These are phyloP conservation scores for Rotaria socialis DNA, from an alignment of 2,888 invertebrate species.

Conservation along the genomic window DNA sequence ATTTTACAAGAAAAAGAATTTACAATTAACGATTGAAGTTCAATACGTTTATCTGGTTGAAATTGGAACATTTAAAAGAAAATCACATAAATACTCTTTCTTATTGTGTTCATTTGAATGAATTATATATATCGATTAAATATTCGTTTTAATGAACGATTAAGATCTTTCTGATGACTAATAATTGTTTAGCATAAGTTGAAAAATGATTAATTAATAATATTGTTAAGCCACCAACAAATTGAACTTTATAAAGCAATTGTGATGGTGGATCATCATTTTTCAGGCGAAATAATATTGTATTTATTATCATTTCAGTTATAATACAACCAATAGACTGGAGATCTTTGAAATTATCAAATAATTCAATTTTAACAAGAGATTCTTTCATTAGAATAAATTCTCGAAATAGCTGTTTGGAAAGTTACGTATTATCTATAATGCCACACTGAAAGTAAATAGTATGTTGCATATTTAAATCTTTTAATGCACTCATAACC, in stretches of 20 bases:
- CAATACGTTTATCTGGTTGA: not conserved
- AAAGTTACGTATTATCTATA: no score
- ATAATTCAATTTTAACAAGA: no score
- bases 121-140: not conserved
- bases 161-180: not conserved
- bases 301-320: conserved; percentile 19
- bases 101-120: not conserved
- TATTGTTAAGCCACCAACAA: conserved; percentile 29
- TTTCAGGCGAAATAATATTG: conserved; percentile 1
- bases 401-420: no score
- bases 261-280: conserved; percentile 19
- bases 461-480: no score
- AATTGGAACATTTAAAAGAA: conserved; percentile 31
- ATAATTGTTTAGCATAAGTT: not conserved
- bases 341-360: no score
- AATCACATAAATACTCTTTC: not conserved
- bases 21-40: not conserved
- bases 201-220: not conserved
- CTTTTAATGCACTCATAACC: no score
- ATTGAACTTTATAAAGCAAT: conserved; percentile 11
- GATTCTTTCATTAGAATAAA: no score
- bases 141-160: not conserved
- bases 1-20: not conserved
- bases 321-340: conserved; percentile 17
- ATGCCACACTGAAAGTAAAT: no score